Evolutionary conservation across 2,888 invertebrate genomes (phyloP).

Genomic region (Trilocha varians): DNA sequence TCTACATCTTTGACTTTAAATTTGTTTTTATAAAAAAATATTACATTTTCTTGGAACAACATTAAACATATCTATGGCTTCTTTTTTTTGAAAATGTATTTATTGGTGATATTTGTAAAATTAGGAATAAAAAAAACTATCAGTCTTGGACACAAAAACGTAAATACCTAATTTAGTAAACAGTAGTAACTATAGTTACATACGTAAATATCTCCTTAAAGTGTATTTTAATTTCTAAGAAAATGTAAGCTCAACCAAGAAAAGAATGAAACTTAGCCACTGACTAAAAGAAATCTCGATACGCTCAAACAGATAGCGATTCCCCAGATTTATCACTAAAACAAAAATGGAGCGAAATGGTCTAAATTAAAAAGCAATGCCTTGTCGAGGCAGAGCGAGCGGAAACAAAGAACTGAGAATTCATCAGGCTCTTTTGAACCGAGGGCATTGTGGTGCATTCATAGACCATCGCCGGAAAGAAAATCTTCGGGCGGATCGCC

Average conservation of each 20-base stretch:
- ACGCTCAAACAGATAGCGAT: constrained; percentile 27
- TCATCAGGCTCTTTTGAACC: constrained; percentile 71
- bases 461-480: constrained; percentile 58
- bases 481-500: constrained; percentile 62
- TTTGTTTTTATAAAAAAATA: no score
- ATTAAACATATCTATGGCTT: no score
- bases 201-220: no score
- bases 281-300: constrained; percentile 10
- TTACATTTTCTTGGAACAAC: no score
- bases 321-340: constrained; percentile 59
- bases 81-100: no score
- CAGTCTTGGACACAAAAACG: no score
- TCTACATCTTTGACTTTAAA: no score
- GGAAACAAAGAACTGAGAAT: constrained; percentile 67
- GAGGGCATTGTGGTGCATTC: constrained; percentile 60
- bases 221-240: neutral
- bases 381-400: constrained; percentile 61
- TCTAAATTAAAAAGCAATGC: constrained; percentile 71
- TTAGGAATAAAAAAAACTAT: no score
- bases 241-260: neutral
- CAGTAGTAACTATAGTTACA: no score
- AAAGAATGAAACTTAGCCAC: constrained; percentile 1
- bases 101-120: no score
- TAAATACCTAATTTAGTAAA: no score
- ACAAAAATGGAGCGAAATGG: constrained; percentile 61